These are phyloP conservation scores for Pogonocichla stellata DNA, from an alignment of 2,113 vertebrate species.

Conservation along the genomic window DNA sequence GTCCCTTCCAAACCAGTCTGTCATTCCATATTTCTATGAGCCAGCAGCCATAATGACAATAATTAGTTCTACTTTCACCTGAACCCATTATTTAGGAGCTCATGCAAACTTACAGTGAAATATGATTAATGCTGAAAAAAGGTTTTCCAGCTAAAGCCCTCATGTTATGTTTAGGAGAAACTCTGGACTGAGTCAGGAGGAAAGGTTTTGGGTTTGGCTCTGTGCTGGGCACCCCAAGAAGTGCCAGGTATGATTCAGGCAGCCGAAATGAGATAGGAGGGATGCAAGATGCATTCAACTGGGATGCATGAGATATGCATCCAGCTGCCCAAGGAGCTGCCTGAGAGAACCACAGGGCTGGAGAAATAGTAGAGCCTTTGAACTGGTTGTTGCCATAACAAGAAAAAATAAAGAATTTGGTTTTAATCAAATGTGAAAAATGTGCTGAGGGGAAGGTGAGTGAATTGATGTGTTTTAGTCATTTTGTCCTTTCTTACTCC, in stretches of 20 bases:
- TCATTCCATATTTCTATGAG: background rate
- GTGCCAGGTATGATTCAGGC: background rate
- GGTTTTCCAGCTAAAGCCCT: background rate
- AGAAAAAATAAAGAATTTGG: background rate
- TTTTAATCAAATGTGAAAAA: background rate
- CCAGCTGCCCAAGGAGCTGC: background rate
- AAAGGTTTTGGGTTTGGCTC: background rate
- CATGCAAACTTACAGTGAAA: background rate
- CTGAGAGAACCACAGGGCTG: background rate
- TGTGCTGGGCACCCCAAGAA: background rate
- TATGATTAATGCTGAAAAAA: background rate
- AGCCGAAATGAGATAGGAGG: rapidly evolving
- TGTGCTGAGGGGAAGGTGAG: background rate
- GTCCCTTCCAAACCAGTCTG: background rate
- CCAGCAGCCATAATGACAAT: background rate
- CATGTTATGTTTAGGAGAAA: background rate
- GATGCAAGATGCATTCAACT: background rate
- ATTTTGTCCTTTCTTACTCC: background rate
- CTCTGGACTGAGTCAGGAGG: background rate
- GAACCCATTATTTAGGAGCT: background rate
- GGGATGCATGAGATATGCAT: background rate
- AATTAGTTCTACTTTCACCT: background rate
- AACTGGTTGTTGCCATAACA: background rate
- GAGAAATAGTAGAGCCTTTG: background rate
- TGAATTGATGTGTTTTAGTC: background rate